Evolutionary conservation across 2,797 vertebrate species (phyloP).

Genomic region (Linurgus olivaceus): DNA sequence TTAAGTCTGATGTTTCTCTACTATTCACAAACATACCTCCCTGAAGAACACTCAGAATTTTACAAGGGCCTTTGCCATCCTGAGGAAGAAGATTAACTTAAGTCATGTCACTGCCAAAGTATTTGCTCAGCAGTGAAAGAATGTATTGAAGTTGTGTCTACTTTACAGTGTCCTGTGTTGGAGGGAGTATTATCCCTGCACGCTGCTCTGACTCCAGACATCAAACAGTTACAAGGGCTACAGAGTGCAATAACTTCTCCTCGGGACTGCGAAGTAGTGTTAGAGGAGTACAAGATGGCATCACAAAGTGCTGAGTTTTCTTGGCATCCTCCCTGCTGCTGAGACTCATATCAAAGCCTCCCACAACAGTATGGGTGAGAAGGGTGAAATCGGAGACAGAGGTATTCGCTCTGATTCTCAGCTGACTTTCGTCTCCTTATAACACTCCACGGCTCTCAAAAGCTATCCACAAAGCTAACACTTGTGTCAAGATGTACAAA

Average conservation of each 20-base stretch:
- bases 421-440: neutral
- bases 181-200: neutral
- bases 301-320: neutral
- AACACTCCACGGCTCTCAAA: neutral
- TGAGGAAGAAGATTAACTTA: neutral
- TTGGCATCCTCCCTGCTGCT: neutral
- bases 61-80: neutral
- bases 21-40: neutral
- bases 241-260: neutral
- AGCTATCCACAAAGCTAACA: neutral
- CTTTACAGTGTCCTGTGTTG: neutral
- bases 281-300: neutral
- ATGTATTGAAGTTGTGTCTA: neutral
- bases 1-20: neutral
- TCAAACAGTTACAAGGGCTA: neutral
- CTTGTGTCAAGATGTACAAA: neutral
- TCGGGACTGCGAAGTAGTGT: neutral
- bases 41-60: neutral
- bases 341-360: conserved; percentile 1
- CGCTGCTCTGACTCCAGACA: neutral
- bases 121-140: neutral
- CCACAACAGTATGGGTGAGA: neutral
- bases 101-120: neutral
- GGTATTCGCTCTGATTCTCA: neutral
- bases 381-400: neutral